Evolutionary conservation across 1,140 invertebrate genomes (phyloP).

Genomic region (Drosophila tropicalis): DNA sequence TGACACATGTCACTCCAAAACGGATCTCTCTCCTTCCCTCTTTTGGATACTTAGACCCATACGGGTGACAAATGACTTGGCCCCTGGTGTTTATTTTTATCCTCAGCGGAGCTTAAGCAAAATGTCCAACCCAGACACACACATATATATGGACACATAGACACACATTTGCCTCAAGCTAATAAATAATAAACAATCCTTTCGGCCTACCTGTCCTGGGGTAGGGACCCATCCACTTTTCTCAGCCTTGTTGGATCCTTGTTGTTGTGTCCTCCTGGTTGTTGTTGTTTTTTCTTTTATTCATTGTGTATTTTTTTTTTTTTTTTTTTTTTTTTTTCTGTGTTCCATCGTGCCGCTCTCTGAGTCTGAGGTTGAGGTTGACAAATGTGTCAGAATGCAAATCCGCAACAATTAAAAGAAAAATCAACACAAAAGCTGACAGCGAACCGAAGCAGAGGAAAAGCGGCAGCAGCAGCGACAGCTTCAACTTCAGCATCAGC

Average conservation of each 20-base stretch:
- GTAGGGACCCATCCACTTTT: neutral
- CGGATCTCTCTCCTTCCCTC: conserved; percentile 19
- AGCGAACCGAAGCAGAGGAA: conserved; percentile 35
- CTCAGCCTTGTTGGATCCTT: neutral
- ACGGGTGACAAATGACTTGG: conserved; percentile 69
- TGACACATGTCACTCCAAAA: conserved; percentile 77
- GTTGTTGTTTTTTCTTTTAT: neutral
- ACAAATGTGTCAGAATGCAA: conserved; percentile 83
- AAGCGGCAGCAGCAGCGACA: neutral
- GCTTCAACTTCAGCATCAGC: conserved; percentile 34
- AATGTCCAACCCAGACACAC: conserved; percentile 47
- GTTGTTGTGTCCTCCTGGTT: neutral
- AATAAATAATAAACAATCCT: conserved; percentile 76
- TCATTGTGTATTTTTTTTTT: neutral
- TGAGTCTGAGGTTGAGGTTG: conserved; percentile 80
- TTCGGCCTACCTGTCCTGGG: conserved; percentile 21
- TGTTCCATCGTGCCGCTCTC: conserved; percentile 43
- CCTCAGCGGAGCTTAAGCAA: conserved; percentile 64
- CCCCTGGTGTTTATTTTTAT: conserved; percentile 73
- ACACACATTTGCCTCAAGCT: conserved; percentile 45
- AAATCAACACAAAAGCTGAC: conserved; percentile 78
- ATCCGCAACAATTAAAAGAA: conserved; percentile 83
- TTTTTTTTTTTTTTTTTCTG: neutral
- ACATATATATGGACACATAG: conserved; percentile 4
- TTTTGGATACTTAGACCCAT: conserved; percentile 2